Percentiles rank a stretch among this genome's conserved stretches.
These are phyloP conservation scores for Gila robusta DNA, from an alignment of 2,797 vertebrate species.

Conservation along the genomic window DNA sequence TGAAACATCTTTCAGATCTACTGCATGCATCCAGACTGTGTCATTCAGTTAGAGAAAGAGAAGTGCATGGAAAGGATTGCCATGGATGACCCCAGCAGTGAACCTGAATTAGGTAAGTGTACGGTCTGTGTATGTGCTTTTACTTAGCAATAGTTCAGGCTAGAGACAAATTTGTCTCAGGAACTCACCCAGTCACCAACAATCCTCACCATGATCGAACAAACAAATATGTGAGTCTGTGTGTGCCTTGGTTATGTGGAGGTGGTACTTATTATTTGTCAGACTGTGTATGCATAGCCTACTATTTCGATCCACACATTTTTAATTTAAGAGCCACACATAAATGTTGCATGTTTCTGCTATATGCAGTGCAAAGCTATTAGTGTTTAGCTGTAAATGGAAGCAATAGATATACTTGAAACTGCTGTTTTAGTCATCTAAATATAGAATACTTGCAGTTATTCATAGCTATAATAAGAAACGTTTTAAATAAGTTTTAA, in stretches of 20 bases:
- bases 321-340: conserved; percentile 1
- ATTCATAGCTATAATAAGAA: conserved; percentile 4
- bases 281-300: neutral
- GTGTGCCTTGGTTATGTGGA: neutral
- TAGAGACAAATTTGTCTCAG: neutral
- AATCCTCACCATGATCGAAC: neutral
- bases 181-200: neutral
- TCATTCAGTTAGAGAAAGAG: conserved; percentile 91
- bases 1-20: conserved; percentile 72
- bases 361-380: conserved; percentile 18
- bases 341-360: neutral
- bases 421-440: neutral
- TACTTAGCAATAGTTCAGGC: neutral
- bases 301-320: neutral
- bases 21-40: conserved; percentile 83
- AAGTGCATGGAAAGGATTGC: conserved; percentile 88
- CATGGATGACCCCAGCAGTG: conserved; percentile 68
- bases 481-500: neutral
- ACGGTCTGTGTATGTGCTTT: neutral
- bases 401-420: neutral
- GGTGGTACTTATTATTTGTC: neutral
- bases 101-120: conserved; percentile 69
- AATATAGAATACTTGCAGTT: neutral
- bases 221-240: neutral
- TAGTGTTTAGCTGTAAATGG: neutral